Base-by-base conservation (phyloP, 2,888 invertebrate species). In the Dynastes maya region DNA sequence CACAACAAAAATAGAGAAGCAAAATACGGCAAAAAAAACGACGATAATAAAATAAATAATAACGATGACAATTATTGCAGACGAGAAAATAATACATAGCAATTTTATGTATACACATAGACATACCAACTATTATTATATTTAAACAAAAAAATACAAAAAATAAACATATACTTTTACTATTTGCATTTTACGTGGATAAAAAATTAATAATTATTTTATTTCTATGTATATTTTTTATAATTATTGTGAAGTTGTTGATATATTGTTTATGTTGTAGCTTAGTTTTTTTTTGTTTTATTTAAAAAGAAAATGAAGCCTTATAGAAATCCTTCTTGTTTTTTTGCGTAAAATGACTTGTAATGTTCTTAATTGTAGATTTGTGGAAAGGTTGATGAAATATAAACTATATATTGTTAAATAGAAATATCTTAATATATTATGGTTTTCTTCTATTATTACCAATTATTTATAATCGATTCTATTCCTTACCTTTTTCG, bases 361-460 rank as follows among this genome's bases (percentile, higher is more conserved):
- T 89, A 89, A 88, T 89, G 88, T 89, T 89, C 89, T 89, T 89
- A 89, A 88, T 88, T 89, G 89, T 89, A 89, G 89, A 89, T 89
- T 89, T 89, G 89, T 89, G 89, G 89, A 89, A 89, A 88, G 89
- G 89, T 89, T 89, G 89, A 89, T 89, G 88, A 89, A 86, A 89
- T 88, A 89, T 89, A 89, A 89, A 89, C 89, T 89, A 89, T 89
- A 89, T 89, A 89, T 89, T 89, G 89, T 89, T 89, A 89, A 89
- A 89, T 89, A 89, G 89, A 89, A 89, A 89, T 89, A 89, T 88
- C 89, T 89, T 89, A 89, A 89, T 89, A 89, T 89, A 89, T 88
- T 80, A 78, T 80, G 80, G 78, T 78, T 80, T 80, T 80, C 80
- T 80, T 79, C 79, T 77, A 79, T 79, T 77, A 79, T 79, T 79